Evolutionary conservation across 2,797 vertebrate genomes (phyloP), one percentile per base, ranked within the genome.

Genomic region (Sebastiscus tertius): DNA sequence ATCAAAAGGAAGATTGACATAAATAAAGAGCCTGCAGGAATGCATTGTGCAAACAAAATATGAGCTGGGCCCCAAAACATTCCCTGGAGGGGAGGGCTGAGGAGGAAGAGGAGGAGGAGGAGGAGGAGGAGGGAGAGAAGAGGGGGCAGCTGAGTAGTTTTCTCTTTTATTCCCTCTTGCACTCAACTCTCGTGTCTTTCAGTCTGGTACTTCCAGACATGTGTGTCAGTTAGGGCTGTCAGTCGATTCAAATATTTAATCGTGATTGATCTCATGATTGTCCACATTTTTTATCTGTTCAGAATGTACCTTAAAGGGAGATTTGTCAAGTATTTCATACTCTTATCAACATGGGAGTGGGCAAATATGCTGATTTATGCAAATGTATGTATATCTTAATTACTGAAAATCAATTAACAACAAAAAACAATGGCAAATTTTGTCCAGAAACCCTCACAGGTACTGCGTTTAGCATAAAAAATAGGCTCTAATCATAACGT

Each of bases 11-110:
- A 91, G 95, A 96, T 96, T 92, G 92, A 93, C 81, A 96, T 95
- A 96, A 97, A 96, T 96, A 97, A 96, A 96, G 96, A 96, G 95
- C 94, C 95, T 92, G 94, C 94, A 96, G 95, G 91, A 86, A 96
- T 95, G 95, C 94, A 96, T 96, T 96, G 96, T 94, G 96, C 93
- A 96, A 93, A 94, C 93, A 96, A 96, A 96, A 96, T 95, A 96
- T 93, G 91, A 95, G 95, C 96, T 83, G 85, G 92, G 94, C 94
- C 94, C 94, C 93, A 90, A 93, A 96, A 96, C 95, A 95, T 95
- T 95, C 95, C 94, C 93, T 89, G 85, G 88, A 89, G 92, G 89
- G 93, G 89, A 81, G 80, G 79, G 80, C 73, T 34, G 74, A 72
- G 62, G 83, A 79, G 82, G 80, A 69, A 77, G 60, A 26, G 86